Evolutionary conservation across 2,113 vertebrate species (phyloP), one percentile per base, ranked within the genome.

Genomic region (Telmatochromis sp.): DNA sequence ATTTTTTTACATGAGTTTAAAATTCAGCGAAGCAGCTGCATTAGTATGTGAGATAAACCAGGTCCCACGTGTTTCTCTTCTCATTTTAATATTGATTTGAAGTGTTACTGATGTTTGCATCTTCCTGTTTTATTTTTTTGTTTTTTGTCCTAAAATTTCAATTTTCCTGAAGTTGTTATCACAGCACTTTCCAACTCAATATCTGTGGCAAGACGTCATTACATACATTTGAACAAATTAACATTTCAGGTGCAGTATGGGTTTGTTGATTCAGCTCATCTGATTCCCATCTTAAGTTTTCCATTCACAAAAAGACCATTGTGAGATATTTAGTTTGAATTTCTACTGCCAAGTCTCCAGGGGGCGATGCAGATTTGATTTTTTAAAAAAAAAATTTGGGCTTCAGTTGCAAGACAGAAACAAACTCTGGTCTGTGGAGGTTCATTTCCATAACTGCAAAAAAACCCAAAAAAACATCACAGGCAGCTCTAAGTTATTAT

Each of bases 381-480:
- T 37, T 12, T n/a, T 23, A 23, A 23, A 23, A 23, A 23, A 23
- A 23, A 23, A 23, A 23, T 23, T 60, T 19, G 10, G 17, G 31
- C 31, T 63, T 35, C 1, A 35, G 31, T n/a, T n/a, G 17, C 9
- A 35, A 63, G 31, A 63, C 31, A 35, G 9, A 63, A 35, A 35
- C 31, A 35, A 35, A 63, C 58, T 63, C 58, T 63, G 31, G 31
- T 35, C 58, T 35, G 31, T 63, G 10, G 31, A 37, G 19, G 33
- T 19, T 37, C 4, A 0, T 65, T 65, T 65, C 17, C 17, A 65
- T n/a, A n/a, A 37, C 60, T n/a, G 31, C 4, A 63, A 35, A 35
- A 31, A 33, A 6, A 0, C 3, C 12, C 1, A 0, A 9, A 5
- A 14, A 5, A 8, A 4, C 7, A 60, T 37, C 33, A 37, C 19